Percentiles rank a stretch among this genome's conserved stretches.
phyloP scores from a whole-genome alignment of 2,797 vertebrate species.

The Darevskia mixta region DNA sequence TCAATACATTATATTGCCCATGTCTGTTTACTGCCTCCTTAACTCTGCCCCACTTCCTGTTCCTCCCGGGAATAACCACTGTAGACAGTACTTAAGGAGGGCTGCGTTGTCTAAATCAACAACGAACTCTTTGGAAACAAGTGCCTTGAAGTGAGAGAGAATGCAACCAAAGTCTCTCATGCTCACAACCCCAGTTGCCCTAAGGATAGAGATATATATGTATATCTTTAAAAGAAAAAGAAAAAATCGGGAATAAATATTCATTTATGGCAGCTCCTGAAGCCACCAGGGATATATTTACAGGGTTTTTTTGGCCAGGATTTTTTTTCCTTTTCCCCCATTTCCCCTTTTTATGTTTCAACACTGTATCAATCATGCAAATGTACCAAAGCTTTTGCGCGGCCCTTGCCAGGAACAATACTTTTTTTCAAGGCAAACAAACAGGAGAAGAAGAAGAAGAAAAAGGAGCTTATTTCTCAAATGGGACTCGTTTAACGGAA shows the following conservation, averaged over 20 bases:
- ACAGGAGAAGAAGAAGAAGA: slow-evolving; percentile 30
- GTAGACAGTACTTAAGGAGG: neutral
- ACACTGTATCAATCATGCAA: slow-evolving; percentile 35
- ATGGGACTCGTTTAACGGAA: slow-evolving; percentile 32
- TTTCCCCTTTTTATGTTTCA: slow-evolving; percentile 17
- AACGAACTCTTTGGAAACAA: slow-evolving; percentile 42
- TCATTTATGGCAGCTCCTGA: neutral
- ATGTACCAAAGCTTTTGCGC: slow-evolving; percentile 13
- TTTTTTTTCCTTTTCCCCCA: neutral
- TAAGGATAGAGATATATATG: neutral
- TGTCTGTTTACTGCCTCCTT: neutral
- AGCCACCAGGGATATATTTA: slow-evolving; percentile 26
- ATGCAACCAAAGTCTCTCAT: neutral
- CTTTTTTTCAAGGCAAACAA: slow-evolving; percentile 6
- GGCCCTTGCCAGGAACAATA: neutral
- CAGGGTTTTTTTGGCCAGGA: slow-evolving; percentile 52
- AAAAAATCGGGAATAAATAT: slow-evolving; percentile 2
- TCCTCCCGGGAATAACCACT: neutral
- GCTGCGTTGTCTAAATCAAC: neutral
- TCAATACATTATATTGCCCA: neutral
- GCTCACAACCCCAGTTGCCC: slow-evolving; percentile 19
- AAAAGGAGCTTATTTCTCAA: slow-evolving; percentile 65
- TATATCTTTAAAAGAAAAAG: neutral
- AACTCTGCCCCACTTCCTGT: neutral
- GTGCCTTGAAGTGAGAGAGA: slow-evolving; percentile 11